Percentiles rank a stretch among this genome's conserved stretches.
Conservation (phyloP, 1,140 invertebrate species). For the Cherax quadricarinatus region DNA sequence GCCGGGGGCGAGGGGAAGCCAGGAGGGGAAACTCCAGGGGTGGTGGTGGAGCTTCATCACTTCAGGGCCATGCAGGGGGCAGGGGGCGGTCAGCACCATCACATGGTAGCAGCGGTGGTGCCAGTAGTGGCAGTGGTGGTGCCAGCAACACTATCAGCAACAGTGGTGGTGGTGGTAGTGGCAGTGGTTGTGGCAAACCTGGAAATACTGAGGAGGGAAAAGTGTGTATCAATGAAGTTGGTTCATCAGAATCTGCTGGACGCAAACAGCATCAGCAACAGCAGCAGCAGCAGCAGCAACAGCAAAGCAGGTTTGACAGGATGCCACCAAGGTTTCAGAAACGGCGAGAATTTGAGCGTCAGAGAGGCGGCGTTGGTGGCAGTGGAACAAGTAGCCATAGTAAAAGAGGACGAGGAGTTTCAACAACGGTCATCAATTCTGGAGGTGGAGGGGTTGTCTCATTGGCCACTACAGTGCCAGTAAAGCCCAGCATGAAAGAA, state of each 20-base stretch:
- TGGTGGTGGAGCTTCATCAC: slow-evolving; percentile 60
- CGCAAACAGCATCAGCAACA: slow-evolving; percentile 42
- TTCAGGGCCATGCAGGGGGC: slow-evolving; percentile 57
- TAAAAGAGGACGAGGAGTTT: slow-evolving; percentile 70
- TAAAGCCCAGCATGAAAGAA: slow-evolving; percentile 70
- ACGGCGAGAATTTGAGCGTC: slow-evolving; percentile 59
- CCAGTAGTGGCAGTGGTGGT: slow-evolving; percentile 44
- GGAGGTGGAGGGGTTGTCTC: slow-evolving; percentile 76
- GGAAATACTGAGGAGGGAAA: slow-evolving; percentile 52
- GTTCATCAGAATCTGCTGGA: slow-evolving; percentile 41
- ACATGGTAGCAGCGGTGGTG: slow-evolving; percentile 30
- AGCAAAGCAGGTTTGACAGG: slow-evolving; percentile 68
- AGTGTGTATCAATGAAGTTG: slow-evolving; percentile 18
- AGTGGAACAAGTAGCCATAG: slow-evolving; percentile 2
- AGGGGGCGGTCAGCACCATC: slow-evolving; percentile 48
- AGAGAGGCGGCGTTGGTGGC: slow-evolving; percentile 53
- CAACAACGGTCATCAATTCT: slow-evolving; percentile 74
- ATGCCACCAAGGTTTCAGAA: slow-evolving; percentile 70
- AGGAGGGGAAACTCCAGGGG: slow-evolving; percentile 68
- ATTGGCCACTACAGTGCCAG: slow-evolving; percentile 44
- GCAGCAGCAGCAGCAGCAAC: slow-evolving; percentile 45
- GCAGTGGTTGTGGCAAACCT: slow-evolving; percentile 70
- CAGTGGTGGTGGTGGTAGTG: slow-evolving; percentile 63
- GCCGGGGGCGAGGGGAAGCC: slow-evolving; percentile 75
- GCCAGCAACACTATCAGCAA: slow-evolving; percentile 74